phyloP scores from a whole-genome alignment of 2,113 vertebrate species.

The Aegithalos caudatus region DNA sequence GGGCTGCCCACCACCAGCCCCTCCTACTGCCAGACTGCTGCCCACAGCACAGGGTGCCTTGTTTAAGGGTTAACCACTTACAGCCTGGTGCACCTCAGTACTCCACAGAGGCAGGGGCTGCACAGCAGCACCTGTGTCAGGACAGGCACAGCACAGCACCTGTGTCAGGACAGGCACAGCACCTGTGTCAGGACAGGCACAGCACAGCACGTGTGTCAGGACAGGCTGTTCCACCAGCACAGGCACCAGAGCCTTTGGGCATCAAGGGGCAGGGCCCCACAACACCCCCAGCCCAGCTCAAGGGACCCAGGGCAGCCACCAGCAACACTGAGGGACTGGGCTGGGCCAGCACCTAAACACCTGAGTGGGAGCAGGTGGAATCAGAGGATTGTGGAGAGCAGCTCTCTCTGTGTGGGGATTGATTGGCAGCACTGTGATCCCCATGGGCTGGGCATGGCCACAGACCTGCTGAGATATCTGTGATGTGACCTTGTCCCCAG shows the following conservation, averaged over 20 bases:
- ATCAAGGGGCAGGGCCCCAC: accelerated
- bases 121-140: accelerated
- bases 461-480: accelerated
- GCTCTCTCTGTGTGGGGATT: no score
- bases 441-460: accelerated
- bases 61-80: neutral
- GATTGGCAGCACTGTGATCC: neutral
- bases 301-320: accelerated
- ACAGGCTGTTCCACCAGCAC: neutral
- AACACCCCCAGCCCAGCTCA: neutral
- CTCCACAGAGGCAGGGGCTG: neutral
- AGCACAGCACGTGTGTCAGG: accelerated
- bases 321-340: accelerated
- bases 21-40: neutral
- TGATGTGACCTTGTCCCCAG: no score
- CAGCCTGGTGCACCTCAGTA: neutral
- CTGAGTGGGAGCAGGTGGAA: neutral
- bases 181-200: no score
- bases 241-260: accelerated
- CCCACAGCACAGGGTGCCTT: accelerated
- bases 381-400: neutral
- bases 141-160: no score
- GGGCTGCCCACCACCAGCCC: neutral
- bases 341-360: accelerated
- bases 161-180: accelerated